Evolutionary conservation across 2,113 vertebrate species (phyloP), one percentile per base, ranked within the genome.

Genomic region (Glareola pratincola): DNA sequence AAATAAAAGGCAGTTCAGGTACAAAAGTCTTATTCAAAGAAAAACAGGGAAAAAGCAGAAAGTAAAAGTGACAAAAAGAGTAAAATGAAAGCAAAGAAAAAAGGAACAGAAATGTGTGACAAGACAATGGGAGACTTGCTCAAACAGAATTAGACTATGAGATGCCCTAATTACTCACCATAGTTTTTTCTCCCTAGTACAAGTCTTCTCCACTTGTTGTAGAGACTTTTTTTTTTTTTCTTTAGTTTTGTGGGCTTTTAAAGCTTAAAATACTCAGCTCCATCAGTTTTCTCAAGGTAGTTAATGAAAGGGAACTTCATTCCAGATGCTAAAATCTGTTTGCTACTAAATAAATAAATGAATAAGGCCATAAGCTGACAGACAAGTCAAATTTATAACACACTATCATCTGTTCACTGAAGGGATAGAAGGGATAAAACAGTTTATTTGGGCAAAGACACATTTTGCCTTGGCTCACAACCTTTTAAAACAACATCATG

Each of bases 331-430:
- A 73, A 92, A 96, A 96, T 83, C 84, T 92, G 91, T 77, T 94
- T 96, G 36, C 59, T 80, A 66, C 72, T 74, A 96, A 95, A 93
- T 85, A 97, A 97, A 92, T 77, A 97, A 97, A 88, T 79, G 48
- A 92, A 82, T 63, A 83, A 77, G 47, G 79, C 59, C 72, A 79
- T 69, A 76, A 88, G 45, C 66, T 92, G 56, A 83, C 45, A 96
- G 91, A 94, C 37, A 56, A 94, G 62, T 95, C 83, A 90, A 92
- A 93, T 93, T 94, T 90, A 79, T 81, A 85, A 90, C 56, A 59
- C 23, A 29, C 71, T 90, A 60, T 81, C 82, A 91, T 74, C 80
- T 85, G 37, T 82, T 95, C 59, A 54, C 50, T 60, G 77, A 86
- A 91, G 41, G 45, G 12, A 86, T 66, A 56, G 76, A 83, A 92